These are phyloP conservation scores for Ligdia adustata DNA, from an alignment of 2,888 invertebrate genomes.

Conservation along the genomic window DNA sequence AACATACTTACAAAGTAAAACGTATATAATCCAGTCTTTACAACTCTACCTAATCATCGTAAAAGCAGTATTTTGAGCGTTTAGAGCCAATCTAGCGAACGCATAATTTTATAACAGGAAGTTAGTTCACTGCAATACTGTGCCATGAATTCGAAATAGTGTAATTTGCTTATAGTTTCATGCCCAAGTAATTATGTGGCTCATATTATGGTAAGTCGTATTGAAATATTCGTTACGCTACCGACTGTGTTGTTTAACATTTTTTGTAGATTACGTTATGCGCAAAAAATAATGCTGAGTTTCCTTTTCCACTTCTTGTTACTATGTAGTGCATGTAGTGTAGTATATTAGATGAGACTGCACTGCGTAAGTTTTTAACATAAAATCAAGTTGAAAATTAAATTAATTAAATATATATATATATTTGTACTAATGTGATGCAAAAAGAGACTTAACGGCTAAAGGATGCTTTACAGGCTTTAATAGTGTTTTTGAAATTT, in stretches of 20 bases:
- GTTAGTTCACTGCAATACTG: constrained; percentile 27
- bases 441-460: too few species aligned
- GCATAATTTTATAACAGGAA: constrained; percentile 26
- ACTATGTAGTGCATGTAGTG: too few species aligned
- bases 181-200: constrained; percentile 11
- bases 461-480: too few species aligned
- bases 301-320: too few species aligned
- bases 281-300: not conserved
- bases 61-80: constrained; percentile 17
- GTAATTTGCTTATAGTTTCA: constrained; percentile 23
- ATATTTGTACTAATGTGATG: too few species aligned
- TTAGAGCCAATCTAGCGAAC: constrained; percentile 22
- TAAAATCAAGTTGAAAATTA: too few species aligned
- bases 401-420: too few species aligned
- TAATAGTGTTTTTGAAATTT: too few species aligned
- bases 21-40: constrained; percentile 5
- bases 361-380: too few species aligned
- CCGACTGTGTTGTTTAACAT: not conserved
- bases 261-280: not conserved
- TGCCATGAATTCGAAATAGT: constrained; percentile 19
- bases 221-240: constrained; percentile 15
- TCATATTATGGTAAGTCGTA: constrained; percentile 9
- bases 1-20: not conserved
- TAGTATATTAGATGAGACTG: too few species aligned
- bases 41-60: constrained; percentile 15